Conservation (phyloP, 1,140 invertebrate species). For the Lepidostoma basale region DNA sequence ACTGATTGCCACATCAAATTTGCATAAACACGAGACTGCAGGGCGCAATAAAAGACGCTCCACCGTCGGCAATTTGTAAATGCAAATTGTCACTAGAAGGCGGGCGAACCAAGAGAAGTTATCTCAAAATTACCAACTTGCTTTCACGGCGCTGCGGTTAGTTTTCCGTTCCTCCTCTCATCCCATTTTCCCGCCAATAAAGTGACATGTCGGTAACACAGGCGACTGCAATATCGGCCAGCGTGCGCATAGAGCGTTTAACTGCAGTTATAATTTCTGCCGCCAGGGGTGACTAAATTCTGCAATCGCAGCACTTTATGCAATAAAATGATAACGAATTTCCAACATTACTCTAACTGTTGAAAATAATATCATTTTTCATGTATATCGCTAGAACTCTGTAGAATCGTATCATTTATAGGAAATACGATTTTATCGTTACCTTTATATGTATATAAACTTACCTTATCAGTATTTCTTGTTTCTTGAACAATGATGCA, state of each 20-base stretch:
- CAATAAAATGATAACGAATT: not conserved
- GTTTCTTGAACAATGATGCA: too few relatives aligned
- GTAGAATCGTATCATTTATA: not conserved
- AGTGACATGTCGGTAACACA: constrained; percentile 6
- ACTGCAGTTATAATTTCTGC: constrained; percentile 16
- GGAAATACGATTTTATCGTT: too few relatives aligned
- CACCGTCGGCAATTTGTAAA: constrained; percentile 19
- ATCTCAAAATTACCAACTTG: constrained; percentile 22
- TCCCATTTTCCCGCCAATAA: constrained; percentile 1
- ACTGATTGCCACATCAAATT: constrained; percentile 26
- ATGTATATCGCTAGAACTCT: not conserved
- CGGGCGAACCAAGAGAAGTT: constrained; percentile 19
- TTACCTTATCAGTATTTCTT: too few relatives aligned
- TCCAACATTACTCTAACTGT: too few relatives aligned
- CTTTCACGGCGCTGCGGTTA: not conserved
- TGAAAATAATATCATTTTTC: not conserved
- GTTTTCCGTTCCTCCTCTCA: not conserved
- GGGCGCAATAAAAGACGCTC: constrained; percentile 17
- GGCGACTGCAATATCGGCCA: not conserved
- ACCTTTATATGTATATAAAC: too few relatives aligned
- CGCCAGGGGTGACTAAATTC: constrained; percentile 15
- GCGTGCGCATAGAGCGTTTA: constrained; percentile 1
- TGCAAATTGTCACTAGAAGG: constrained; percentile 20
- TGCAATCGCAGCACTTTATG: not conserved
- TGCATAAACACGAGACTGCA: constrained; percentile 14